Conservation (phyloP, 92 coral and sea anemone genomes). For the Zoanthus sociatus region DNA sequence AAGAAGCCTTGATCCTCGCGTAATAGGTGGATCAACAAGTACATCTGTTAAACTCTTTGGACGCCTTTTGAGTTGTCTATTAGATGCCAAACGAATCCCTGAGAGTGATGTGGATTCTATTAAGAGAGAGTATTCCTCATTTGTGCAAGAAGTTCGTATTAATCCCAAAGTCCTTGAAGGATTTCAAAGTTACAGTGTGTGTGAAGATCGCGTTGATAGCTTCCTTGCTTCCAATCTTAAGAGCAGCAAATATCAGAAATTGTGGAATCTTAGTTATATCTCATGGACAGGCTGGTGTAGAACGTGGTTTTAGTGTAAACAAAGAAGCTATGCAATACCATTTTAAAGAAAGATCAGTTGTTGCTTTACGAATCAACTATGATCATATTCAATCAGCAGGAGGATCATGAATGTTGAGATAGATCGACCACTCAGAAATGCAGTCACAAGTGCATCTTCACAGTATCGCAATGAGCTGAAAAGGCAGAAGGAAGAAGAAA, state of each 20-base stretch:
- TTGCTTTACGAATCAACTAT: constrained; percentile 70
- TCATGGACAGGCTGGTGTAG: constrained; percentile 85
- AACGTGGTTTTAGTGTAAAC: constrained; percentile 77
- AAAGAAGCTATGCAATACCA: constrained; percentile 68
- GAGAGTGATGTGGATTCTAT: constrained; percentile 67
- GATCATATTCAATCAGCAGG: constrained; percentile 73
- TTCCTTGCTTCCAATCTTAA: constrained; percentile 65
- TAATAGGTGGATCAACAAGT: constrained; percentile 65
- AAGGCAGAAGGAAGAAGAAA: constrained; percentile 62
- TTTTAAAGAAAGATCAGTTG: constrained; percentile 74
- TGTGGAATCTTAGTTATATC: constrained; percentile 71
- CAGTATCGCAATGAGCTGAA: constrained; percentile 56
- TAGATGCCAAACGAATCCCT: constrained; percentile 61
- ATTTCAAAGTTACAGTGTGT: constrained; percentile 65
- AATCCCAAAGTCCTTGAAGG: constrained; percentile 63
- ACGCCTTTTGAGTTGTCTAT: constrained; percentile 63
- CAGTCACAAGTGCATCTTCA: constrained; percentile 72
- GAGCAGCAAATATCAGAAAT: constrained; percentile 38
- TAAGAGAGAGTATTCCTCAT: constrained; percentile 59
- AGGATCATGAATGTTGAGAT: constrained; percentile 70
- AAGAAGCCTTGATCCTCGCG: constrained; percentile 76
- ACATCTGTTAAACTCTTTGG: constrained; percentile 68
- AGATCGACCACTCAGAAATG: constrained; percentile 75
- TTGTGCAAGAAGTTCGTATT: constrained; percentile 70
- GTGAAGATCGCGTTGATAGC: constrained; percentile 60